phyloP scores from a whole-genome alignment of 64 coral and sea anemone species.

The Porites lutea region DNA sequence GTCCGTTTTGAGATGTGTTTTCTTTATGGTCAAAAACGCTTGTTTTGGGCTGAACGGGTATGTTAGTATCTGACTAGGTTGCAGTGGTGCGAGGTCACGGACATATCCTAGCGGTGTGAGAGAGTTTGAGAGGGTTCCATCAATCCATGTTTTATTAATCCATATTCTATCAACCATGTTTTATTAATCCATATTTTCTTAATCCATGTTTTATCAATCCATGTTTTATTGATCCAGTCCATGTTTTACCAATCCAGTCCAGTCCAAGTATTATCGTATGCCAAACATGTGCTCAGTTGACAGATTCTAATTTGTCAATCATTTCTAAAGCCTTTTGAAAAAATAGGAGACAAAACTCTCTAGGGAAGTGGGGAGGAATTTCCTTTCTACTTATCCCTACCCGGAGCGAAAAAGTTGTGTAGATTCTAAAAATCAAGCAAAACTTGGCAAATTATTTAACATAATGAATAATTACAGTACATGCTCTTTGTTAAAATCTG shows the following conservation, averaged over 20 bases:
- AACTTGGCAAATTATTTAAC: no score
- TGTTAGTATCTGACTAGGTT: no score
- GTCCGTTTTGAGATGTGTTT: background rate
- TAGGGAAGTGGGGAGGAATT: background rate
- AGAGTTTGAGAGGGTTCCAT: background rate
- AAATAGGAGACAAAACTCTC: conserved; percentile 14
- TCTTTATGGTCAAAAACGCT: background rate
- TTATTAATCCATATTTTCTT: no score
- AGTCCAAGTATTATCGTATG: background rate
- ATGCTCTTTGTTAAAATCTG: background rate
- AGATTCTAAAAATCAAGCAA: no score
- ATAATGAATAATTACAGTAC: background rate
- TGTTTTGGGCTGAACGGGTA: no score
- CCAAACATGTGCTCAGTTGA: background rate
- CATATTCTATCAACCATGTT: no score
- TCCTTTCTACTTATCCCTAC: conserved; percentile 1
- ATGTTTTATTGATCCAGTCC: no score
- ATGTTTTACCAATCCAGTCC: no score
- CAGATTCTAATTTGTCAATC: conserved; percentile 8
- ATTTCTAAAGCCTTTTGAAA: conserved; percentile 5
- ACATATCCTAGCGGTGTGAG: background rate
- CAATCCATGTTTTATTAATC: no score
- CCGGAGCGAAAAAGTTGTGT: background rate
- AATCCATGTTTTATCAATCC: no score
- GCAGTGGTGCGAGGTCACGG: background rate